These are phyloP conservation scores for Pachyramphus minor DNA, from an alignment of 2,113 vertebrate species.

Conservation along the genomic window DNA sequence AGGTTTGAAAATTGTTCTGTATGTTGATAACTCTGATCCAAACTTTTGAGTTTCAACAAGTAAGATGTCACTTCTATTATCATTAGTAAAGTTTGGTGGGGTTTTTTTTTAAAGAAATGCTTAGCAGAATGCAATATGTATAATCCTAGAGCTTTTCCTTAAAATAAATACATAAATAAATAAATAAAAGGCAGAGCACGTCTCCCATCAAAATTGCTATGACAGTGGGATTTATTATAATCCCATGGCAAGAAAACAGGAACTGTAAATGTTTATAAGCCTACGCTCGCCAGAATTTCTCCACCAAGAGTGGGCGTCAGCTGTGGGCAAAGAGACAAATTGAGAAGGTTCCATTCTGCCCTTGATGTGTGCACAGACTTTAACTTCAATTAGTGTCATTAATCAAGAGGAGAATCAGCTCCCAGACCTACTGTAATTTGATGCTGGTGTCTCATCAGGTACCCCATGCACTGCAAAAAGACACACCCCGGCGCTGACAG, in stretches of 20 bases:
- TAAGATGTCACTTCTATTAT: not conserved
- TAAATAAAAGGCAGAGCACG: not conserved
- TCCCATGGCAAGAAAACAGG: not conserved
- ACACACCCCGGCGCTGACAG: not conserved
- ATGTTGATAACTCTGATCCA: not conserved
- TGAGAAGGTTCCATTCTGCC: slow-evolving; percentile 2
- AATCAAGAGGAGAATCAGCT: slow-evolving; percentile 35
- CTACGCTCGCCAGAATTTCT: not conserved
- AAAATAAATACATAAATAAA: not conserved
- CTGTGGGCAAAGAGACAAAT: not conserved
- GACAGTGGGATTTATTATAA: not conserved
- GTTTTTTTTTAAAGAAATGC: not conserved
- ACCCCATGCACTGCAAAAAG: not conserved
- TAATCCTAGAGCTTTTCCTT: not conserved
- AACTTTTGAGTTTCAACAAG: not conserved
- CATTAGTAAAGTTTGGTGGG: not conserved
- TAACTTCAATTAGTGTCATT: slow-evolving; percentile 51
- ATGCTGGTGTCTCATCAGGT: not conserved
- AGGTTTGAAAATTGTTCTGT: not conserved
- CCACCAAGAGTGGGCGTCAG: not conserved
- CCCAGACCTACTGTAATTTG: not conserved
- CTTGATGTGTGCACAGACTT: not conserved
- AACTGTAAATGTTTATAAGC: not conserved
- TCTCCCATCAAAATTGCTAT: not conserved
- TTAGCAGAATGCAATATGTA: not conserved